Percentiles rank a stretch among this genome's conserved stretches.
Evolutionary conservation across 2,888 invertebrate genomes (phyloP).

Genomic region (Rapana venosa): DNA sequence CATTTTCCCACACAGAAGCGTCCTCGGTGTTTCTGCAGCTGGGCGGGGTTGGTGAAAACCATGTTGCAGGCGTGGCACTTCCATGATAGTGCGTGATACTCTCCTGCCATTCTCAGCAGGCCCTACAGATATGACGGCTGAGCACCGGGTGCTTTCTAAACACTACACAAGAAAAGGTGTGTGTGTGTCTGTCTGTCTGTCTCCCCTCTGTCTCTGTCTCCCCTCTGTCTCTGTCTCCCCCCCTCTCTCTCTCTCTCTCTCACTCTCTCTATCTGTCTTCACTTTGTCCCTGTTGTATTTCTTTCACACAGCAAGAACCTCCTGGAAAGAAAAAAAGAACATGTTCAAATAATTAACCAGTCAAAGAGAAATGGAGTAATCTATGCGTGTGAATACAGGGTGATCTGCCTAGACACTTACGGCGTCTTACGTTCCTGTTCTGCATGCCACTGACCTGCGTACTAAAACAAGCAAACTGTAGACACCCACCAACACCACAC

Average conservation of each 20-base stretch:
- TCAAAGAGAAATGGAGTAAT: too few relatives aligned
- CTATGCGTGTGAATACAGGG: too few relatives aligned
- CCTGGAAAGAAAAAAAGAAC: too few relatives aligned
- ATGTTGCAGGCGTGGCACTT: slow-evolving; percentile 72
- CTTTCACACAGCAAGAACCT: too few relatives aligned
- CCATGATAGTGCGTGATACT: slow-evolving; percentile 43
- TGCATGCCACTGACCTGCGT: too few relatives aligned
- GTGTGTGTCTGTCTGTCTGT: not conserved
- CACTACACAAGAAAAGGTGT: not conserved
- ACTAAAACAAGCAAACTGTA: too few relatives aligned
- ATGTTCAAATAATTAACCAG: too few relatives aligned
- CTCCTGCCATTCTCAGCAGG: slow-evolving; percentile 28
- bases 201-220: not conserved
- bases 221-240: not conserved
- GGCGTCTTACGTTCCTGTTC: too few relatives aligned
- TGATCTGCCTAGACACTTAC: too few relatives aligned
- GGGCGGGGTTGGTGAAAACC: slow-evolving; percentile 65
- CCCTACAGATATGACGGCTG: not conserved
- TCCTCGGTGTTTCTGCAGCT: slow-evolving; percentile 67
- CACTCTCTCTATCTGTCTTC: not conserved
- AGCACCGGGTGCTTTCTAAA: not conserved
- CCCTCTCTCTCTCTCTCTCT: not conserved
- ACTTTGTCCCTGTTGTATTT: too few relatives aligned
- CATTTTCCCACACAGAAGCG: slow-evolving; percentile 72
- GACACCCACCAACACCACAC: too few relatives aligned